These are phyloP conservation scores for Pelodytes ibericus DNA, from an alignment of 2,797 vertebrate species.

Conservation along the genomic window DNA sequence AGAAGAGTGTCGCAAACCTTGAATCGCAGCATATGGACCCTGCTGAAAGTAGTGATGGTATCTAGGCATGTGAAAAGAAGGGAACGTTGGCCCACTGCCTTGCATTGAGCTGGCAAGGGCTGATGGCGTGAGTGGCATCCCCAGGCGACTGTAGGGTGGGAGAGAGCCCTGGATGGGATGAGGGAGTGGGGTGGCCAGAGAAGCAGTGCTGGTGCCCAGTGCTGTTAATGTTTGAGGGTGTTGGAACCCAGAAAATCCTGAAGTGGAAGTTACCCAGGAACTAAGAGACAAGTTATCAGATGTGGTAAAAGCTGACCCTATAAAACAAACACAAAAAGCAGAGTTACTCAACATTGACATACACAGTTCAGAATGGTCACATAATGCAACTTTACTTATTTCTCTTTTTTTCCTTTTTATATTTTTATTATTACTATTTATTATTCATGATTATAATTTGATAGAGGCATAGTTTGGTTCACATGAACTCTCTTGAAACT, in stretches of 20 bases:
- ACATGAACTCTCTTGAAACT: no score
- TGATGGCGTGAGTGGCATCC: constrained; percentile 89
- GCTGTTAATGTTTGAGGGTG: constrained; percentile 90
- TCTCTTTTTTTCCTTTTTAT: no score
- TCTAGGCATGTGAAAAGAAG: constrained; percentile 97
- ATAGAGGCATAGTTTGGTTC: no score
- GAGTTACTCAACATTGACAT: no score
- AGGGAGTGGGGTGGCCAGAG: constrained; percentile 83
- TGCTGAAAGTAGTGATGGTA: constrained; percentile 99
- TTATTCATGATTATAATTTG: no score
- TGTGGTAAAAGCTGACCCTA: constrained; percentile 93
- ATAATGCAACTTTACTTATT: no score
- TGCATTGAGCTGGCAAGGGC: constrained; percentile 91
- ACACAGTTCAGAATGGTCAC: no score
- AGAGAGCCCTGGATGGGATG: constrained; percentile 95
- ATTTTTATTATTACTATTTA: no score
- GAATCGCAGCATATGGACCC: constrained; percentile 96
- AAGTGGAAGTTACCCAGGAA: constrained; percentile 93
- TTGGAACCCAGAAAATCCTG: constrained; percentile 92
- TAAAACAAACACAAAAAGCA: constrained; percentile 36
- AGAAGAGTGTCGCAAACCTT: constrained; percentile 96
- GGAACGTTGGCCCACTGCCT: constrained; percentile 90
- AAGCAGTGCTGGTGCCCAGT: constrained; percentile 80
- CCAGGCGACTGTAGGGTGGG: constrained; percentile 90
- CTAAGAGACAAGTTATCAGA: constrained; percentile 95